Conservation (phyloP, 2,888 invertebrate species). For the Rhodophaea formosa region DNA sequence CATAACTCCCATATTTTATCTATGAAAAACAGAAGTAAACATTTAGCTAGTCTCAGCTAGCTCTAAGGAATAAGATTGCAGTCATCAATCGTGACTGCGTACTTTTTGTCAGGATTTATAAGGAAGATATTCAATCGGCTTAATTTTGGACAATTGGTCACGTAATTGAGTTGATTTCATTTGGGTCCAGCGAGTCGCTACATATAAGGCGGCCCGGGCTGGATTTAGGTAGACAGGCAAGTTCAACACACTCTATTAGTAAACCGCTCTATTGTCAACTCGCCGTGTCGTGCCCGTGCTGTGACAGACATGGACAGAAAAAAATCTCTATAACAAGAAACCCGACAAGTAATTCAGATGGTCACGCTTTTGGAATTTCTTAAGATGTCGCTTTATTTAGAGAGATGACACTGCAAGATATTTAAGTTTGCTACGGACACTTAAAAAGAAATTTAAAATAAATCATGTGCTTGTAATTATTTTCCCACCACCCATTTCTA, state of each 20-base stretch:
- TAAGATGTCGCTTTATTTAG: slow-evolving; percentile 11
- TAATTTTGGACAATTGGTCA: slow-evolving; percentile 51
- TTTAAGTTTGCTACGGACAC: neutral
- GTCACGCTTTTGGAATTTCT: slow-evolving; percentile 28
- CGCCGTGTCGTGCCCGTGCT: slow-evolving; percentile 36
- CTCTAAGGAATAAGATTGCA: neutral
- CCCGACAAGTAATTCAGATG: slow-evolving; percentile 32
- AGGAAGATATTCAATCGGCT: slow-evolving; percentile 48
- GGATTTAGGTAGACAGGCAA: slow-evolving; percentile 38
- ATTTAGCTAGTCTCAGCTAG: neutral
- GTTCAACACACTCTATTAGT: slow-evolving; percentile 44
- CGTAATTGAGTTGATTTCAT: slow-evolving; percentile 51
- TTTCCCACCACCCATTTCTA: neutral
- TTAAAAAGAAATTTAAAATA: neutral
- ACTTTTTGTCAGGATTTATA: slow-evolving; percentile 36
- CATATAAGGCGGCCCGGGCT: slow-evolving; percentile 47
- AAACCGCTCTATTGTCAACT: slow-evolving; percentile 43
- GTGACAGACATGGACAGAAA: slow-evolving; percentile 35
- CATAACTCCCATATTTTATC: too few species aligned
- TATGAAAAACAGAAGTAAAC: neutral
- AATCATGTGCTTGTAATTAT: neutral
- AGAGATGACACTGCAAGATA: neutral
- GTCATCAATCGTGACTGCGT: slow-evolving; percentile 26
- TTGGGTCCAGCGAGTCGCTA: slow-evolving; percentile 35
- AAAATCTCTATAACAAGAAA: slow-evolving; percentile 35